Evolutionary conservation across 2,797 vertebrate genomes (phyloP).

Genomic region (Anas bernieri): DNA sequence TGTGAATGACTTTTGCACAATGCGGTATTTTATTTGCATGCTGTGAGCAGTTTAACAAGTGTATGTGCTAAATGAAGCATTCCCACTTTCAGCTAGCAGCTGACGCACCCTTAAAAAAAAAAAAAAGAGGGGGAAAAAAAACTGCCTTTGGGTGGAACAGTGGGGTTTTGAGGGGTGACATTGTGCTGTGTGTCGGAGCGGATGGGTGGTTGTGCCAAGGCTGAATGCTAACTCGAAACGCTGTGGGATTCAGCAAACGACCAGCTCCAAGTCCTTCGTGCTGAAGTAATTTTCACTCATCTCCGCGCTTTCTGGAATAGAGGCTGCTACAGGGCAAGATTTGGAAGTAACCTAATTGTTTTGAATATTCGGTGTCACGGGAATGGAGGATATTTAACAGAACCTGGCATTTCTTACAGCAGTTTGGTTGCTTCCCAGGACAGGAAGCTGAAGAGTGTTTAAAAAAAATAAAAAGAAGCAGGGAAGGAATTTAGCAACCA

Average conservation of each 20-base stretch:
- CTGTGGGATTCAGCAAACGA: constrained; percentile 9
- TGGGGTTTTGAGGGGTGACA: constrained; percentile 33
- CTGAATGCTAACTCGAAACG: constrained; percentile 6
- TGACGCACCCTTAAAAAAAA: neutral
- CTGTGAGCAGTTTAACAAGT: constrained; percentile 63
- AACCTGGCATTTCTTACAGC: neutral
- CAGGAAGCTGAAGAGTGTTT: constrained; percentile 46
- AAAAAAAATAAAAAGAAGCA: constrained; percentile 15
- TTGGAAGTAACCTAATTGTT: neutral
- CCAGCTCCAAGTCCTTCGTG: neutral
- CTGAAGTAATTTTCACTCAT: constrained; percentile 22
- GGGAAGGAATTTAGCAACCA: neutral
- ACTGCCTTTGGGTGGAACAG: constrained; percentile 29
- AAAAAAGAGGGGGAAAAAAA: neutral
- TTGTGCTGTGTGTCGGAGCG: neutral
- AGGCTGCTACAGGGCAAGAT: neutral
- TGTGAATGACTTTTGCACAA: constrained; percentile 60
- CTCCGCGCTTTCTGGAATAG: neutral
- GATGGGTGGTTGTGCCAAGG: neutral
- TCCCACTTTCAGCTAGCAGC: constrained; percentile 49
- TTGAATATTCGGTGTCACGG: neutral
- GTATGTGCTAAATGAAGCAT: constrained; percentile 61
- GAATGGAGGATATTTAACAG: neutral
- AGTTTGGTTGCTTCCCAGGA: constrained; percentile 43
- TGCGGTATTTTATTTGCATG: constrained; percentile 52